Evolutionary conservation across 2,797 vertebrate genomes (phyloP), one percentile per base, ranked within the genome.

Genomic region (Falco biarmicus): DNA sequence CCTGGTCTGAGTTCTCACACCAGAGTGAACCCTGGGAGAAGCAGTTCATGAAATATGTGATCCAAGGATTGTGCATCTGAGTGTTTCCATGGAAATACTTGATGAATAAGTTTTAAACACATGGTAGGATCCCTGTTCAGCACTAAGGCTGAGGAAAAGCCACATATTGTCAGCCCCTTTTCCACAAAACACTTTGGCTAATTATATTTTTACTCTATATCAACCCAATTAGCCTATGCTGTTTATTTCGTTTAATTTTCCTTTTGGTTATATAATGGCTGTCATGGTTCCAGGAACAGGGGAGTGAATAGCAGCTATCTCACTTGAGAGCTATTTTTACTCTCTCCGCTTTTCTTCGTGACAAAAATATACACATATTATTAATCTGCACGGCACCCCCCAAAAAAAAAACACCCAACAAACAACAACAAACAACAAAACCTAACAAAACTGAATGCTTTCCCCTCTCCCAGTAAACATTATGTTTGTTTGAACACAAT

Each of bases 241-340:
- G 69, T 91, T 95, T 95, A 61, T 94, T 93, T 82, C 8, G 12
- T 78, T 85, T 65, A 34, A 73, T 95, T 96, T 87, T 93, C 77
- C 53, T 88, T 87, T 75, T 48, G 76, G 92, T 97, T 97, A 95
- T 82, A 86, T 96, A 97, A 96, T 82, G 66, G n/a, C 90, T 97
- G 92, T 92, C 95, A 92, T 13, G 50, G 84, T 95, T 96, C 94
- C 95, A 96, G 75, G 63, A 88, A 90, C 79, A 79, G 66, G 63
- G 96, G 83, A 89, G 87, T 86, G 91, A 96, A 89, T 53, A 91
- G 80, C 93, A 95, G 82, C 89, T 89, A 79, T 90, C 90, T 97
- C 79, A 84, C 69, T 93, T 83, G 73, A 78, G 91, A 96, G 92
- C 65, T 96, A 84, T 94, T 95, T 96, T 96, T 94, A 73, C 47